A percentile compares a stretch with the other conserved stretches of the same genome.
Evolutionary conservation across 2,113 vertebrate genomes (phyloP).

Genomic region (Varanus salvator): DNA sequence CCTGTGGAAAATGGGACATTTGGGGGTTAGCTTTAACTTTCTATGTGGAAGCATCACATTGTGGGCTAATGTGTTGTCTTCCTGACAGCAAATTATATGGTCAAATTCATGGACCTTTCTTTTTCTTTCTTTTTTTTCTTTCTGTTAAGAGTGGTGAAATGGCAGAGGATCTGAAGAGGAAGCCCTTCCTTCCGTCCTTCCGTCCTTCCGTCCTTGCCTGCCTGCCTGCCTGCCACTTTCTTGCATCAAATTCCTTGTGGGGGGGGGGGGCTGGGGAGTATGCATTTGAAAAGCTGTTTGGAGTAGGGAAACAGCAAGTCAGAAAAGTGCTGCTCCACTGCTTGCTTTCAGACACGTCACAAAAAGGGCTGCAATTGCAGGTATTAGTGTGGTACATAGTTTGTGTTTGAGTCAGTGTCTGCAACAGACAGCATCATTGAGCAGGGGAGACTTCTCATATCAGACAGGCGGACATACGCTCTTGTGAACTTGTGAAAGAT

Average conservation of each 20-base stretch:
- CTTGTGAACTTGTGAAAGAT: too few relatives aligned
- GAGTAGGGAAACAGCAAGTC: background rate
- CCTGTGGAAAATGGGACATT: background rate
- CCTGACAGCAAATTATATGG: background rate
- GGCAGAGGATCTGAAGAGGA: background rate
- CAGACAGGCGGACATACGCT: too few relatives aligned
- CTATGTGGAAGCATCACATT: background rate
- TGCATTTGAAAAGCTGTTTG: background rate
- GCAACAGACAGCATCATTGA: too few relatives aligned
- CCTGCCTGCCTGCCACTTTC: background rate
- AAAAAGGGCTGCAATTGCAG: background rate
- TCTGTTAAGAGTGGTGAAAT: background rate
- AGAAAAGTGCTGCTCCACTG: background rate
- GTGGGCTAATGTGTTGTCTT: background rate
- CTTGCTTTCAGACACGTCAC: background rate
- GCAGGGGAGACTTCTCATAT: too few relatives aligned
- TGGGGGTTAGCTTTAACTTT: background rate
- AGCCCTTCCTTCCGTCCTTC: too few relatives aligned
- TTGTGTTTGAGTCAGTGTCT: background rate
- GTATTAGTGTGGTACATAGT: too few relatives aligned
- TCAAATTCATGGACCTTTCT: background rate
- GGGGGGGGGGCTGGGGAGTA: background rate
- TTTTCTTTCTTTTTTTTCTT: background rate
- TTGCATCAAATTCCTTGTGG: background rate
- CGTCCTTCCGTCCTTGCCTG: background rate